phyloP scores from a whole-genome alignment of 2,113 vertebrate species.

The Prunella fulvescens region DNA sequence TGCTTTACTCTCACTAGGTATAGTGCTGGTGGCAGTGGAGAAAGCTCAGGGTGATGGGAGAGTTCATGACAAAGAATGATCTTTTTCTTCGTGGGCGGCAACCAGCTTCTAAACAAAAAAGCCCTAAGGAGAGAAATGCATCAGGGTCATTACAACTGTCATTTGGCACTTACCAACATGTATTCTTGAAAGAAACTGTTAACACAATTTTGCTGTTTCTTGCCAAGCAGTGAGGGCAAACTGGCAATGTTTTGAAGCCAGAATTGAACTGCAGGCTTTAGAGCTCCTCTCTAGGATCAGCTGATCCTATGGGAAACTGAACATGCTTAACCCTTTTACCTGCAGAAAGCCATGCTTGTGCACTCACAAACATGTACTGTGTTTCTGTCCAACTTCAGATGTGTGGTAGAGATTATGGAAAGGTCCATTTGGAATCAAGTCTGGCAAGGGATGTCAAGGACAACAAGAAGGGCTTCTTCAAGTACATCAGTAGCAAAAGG shows the following conservation, averaged over 20 bases:
- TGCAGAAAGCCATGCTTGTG: background rate
- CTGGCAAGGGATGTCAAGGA: background rate
- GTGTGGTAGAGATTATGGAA: background rate
- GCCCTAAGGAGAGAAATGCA: conserved; percentile 19
- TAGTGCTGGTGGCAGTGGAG: background rate
- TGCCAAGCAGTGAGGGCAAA: conserved; percentile 13
- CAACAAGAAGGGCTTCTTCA: background rate
- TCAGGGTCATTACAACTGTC: conserved; percentile 55
- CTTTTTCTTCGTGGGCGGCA: background rate
- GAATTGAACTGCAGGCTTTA: background rate
- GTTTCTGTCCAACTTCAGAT: background rate
- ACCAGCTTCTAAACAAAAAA: conserved; percentile 45
- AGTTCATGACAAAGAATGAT: conserved; percentile 1
- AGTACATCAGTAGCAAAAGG: background rate
- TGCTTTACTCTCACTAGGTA: background rate
- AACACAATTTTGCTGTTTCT: conserved; percentile 42
- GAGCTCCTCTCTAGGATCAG: background rate
- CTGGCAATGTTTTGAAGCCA: background rate
- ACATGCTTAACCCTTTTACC: background rate
- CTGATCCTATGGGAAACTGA: background rate
- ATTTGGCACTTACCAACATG: conserved; percentile 39
- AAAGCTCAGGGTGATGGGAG: background rate
- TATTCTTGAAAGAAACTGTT: conserved; percentile 56
- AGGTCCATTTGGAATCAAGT: background rate
- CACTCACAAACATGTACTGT: background rate